A percentile compares a stretch with the other conserved stretches of the same genome.
These are phyloP conservation scores for Euphydryas editha DNA, from an alignment of 2,888 invertebrate genomes.

Conservation along the genomic window DNA sequence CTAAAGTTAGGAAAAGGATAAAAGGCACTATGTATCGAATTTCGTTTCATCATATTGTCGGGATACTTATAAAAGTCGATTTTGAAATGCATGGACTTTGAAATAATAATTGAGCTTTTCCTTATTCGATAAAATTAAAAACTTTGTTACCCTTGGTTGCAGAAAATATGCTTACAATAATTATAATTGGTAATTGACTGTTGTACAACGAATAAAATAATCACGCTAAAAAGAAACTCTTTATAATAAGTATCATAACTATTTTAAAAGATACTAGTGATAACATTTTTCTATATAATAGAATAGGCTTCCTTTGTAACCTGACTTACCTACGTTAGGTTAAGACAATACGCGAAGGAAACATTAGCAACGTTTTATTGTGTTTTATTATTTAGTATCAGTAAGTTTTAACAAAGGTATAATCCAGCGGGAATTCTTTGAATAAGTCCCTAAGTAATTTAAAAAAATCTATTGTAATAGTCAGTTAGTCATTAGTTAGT, in stretches of 20 bases:
- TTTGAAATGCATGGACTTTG: neutral
- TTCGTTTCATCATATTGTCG: too few species aligned
- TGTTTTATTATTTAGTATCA: too few species aligned
- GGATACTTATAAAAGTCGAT: neutral
- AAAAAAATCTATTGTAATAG: neutral
- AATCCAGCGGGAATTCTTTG: conserved; percentile 15
- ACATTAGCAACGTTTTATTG: neutral
- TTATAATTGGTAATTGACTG: neutral
- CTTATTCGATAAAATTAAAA: neutral
- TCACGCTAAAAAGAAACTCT: too few species aligned
- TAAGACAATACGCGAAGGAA: neutral
- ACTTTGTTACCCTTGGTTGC: neutral
- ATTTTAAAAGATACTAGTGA: too few species aligned
- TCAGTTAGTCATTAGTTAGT: neutral
- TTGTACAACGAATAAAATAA: neutral
- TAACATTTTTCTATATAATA: too few species aligned
- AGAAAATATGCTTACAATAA: neutral
- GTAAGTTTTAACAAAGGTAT: conserved; percentile 13
- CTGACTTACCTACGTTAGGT: neutral
- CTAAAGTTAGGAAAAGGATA: conserved; percentile 48
- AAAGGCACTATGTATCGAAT: neutral
- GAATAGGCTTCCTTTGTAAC: neutral
- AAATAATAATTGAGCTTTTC: neutral
- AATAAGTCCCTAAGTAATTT: neutral
- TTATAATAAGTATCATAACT: too few species aligned